Conservation (phyloP, 2,113 vertebrate species). For the Acanthisitta chloris region DNA sequence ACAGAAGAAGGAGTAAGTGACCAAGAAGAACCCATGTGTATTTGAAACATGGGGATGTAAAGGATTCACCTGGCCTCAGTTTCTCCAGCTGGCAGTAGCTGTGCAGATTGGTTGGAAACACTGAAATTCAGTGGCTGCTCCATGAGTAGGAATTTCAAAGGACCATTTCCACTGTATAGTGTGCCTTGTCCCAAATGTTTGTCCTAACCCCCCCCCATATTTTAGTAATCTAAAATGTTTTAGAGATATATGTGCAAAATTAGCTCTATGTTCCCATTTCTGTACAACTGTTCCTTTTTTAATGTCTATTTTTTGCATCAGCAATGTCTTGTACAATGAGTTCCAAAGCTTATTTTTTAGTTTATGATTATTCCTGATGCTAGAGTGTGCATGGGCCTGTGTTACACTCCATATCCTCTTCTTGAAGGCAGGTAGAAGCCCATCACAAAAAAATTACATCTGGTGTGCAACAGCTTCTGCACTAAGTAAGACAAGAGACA, state of each 20-base stretch:
- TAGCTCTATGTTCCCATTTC: neutral
- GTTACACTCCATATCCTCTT: neutral
- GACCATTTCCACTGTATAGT: rapidly evolving
- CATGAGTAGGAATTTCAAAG: neutral
- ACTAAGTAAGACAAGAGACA: neutral
- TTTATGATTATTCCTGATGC: neutral
- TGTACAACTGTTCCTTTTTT: neutral
- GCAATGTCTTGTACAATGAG: neutral
- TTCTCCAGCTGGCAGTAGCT: neutral
- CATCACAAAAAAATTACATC: too few species aligned
- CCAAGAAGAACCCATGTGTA: too few species aligned
- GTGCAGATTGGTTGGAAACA: neutral
- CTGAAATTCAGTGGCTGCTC: neutral
- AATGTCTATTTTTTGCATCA: neutral
- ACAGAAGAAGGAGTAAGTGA: neutral
- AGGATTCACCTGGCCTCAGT: neutral
- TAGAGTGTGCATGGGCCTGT: neutral
- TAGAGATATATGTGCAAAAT: neutral
- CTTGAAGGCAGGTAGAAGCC: neutral
- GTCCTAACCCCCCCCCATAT: neutral
- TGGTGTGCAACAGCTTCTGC: neutral
- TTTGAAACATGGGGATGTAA: neutral
- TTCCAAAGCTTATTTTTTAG: neutral
- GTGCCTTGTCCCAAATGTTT: neutral
- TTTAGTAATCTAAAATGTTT: neutral